Evolutionary conservation across 2,113 vertebrate species (phyloP).

Genomic region (Bambusicola thoracicus): DNA sequence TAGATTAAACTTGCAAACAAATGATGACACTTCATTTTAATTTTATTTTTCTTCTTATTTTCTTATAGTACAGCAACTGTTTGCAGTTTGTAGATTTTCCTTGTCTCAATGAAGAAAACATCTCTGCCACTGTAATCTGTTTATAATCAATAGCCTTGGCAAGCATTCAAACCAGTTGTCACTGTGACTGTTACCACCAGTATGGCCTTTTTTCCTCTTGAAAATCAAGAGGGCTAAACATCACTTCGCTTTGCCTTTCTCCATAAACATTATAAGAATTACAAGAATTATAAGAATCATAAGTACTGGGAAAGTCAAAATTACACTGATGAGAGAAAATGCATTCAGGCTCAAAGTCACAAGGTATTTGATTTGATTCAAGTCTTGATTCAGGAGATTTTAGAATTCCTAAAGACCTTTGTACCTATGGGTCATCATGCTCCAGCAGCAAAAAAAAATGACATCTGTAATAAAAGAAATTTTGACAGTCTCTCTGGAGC

Average conservation of each 20-base stretch:
- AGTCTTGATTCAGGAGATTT: neutral
- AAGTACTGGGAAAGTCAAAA: neutral
- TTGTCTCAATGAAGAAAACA: neutral
- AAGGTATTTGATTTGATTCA: neutral
- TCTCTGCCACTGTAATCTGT: neutral
- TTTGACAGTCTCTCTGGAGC: neutral
- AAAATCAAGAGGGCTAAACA: constrained; percentile 18
- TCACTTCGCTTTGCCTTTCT: neutral
- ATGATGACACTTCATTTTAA: neutral
- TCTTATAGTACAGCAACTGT: neutral
- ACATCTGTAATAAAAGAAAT: neutral
- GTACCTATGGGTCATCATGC: neutral
- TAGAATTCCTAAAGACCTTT: neutral
- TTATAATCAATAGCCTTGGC: neutral
- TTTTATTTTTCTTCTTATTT: neutral
- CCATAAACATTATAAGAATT: neutral
- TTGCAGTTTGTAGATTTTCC: neutral
- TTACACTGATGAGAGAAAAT: neutral
- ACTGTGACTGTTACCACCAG: neutral
- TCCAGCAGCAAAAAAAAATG: neutral
- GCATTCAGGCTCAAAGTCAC: neutral
- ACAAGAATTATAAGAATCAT: neutral
- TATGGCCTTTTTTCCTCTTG: constrained; percentile 4
- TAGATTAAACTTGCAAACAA: neutral
- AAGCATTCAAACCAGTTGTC: neutral